Conservation (phyloP, 2,113 vertebrate genomes). For the Myotis yumanensis region DNA sequence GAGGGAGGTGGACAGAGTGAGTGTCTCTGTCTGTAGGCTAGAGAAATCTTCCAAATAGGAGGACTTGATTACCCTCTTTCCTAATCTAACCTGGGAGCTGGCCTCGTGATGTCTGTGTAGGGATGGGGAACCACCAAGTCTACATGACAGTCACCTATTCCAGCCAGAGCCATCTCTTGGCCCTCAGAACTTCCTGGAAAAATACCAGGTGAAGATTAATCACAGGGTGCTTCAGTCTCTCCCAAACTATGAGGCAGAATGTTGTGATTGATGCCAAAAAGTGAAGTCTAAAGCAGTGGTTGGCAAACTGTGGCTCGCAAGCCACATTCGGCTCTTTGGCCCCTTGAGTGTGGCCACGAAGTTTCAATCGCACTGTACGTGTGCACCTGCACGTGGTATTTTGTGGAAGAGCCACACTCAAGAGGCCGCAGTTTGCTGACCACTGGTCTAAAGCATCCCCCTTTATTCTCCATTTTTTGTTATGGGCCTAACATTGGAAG, state of each 20-base stretch:
- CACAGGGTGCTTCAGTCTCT: not conserved
- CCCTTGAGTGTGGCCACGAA: no score
- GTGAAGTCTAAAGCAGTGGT: not conserved
- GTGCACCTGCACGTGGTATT: no score
- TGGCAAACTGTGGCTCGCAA: no score
- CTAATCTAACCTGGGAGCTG: not conserved
- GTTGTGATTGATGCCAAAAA: not conserved
- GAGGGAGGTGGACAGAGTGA: not conserved
- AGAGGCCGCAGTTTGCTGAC: no score
- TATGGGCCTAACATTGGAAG: not conserved
- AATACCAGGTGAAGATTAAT: not conserved
- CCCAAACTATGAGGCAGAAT: not conserved
- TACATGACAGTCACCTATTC: not conserved
- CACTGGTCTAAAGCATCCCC: not conserved
- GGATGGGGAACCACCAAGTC: not conserved
- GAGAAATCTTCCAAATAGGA: not conserved
- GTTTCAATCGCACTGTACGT: no score
- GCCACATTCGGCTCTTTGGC: no score
- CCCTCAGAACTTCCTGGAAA: not conserved
- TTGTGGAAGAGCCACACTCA: no score
- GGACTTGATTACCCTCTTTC: not conserved
- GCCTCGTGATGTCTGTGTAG: not conserved
- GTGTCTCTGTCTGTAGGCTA: not conserved
- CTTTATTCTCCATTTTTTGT: not conserved
- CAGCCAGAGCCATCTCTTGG: not conserved